Base-by-base conservation (phyloP, 2,797 vertebrate genomes). In the Muscicapa comitata region DNA sequence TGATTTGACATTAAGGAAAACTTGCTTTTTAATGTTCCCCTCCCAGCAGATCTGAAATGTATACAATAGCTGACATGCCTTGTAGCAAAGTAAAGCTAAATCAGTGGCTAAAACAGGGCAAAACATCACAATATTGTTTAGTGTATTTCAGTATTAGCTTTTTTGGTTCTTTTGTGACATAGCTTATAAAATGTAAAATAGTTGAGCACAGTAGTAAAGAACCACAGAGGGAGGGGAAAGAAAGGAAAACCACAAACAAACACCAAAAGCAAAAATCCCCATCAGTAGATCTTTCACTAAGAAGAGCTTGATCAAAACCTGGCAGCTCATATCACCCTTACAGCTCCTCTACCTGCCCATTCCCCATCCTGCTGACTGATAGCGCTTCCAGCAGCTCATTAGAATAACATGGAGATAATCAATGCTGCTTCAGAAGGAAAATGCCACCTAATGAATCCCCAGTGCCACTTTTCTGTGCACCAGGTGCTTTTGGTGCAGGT, bases 361-460 rank as follows among this genome's bases (percentile, higher is more conserved):
- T 66, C 61, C 35, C 50, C 11, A 13, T 61, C 53, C 48, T 61
- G 48, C 48, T 67, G 73, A 62, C n/a, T 62, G 66, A 72, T 21
- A 78, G 17, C 1, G 11, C 38, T 92, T 71, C 53, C 68, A 95
- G 59, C 35, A 91, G 53, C 11, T 65, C 35, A 68, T 87, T 87
- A 85, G 23, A 86, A 87, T 87, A 79, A 61, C 54, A 33, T 7
- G 20, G 50, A 76, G 72, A 37, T 87, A 77, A 92, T 92, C 90
- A 93, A 7, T 40, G 70, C 48, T 74, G 45, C 71, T 90, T 87
- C 71, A 91, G 63, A 85, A 91, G 45, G 53, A 89, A 95, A 94
- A 89, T 83, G 72, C 57, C 84, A 91, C 57, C 65, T 91, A 92
- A 95, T 92, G 92, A 95, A 95, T 62, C 65, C 83, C 73, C 6